phyloP scores from a whole-genome alignment of 2,888 invertebrate species.

The Ophonus ardosiacus region DNA sequence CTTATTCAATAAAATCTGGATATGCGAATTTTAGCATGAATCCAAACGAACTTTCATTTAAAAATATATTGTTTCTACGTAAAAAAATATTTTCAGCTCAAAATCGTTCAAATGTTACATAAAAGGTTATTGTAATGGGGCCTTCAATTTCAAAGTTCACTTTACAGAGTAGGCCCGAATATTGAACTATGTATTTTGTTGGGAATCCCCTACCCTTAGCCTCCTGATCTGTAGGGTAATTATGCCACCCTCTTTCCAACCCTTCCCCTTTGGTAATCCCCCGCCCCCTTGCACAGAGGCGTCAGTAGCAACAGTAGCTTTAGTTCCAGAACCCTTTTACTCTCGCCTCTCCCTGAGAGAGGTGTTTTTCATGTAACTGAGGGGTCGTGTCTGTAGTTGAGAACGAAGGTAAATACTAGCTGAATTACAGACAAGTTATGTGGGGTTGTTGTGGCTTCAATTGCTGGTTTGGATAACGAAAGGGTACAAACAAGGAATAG shows the following conservation, averaged over 20 bases:
- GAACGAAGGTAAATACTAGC: not conserved
- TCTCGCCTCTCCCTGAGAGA: not conserved
- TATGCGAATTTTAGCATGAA: no score
- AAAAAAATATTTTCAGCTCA: no score
- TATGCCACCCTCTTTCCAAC: not conserved
- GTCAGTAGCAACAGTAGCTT: not conserved
- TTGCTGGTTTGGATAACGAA: not conserved
- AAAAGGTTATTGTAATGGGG: no score
- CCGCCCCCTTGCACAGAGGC: not conserved
- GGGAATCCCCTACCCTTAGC: not conserved
- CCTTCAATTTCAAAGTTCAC: no score
- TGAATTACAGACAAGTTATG: not conserved
- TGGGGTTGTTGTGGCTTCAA: not conserved
- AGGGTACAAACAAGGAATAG: not conserved
- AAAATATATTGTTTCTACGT: no score
- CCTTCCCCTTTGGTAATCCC: not conserved
- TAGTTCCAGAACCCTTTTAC: not conserved
- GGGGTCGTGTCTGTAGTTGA: not conserved
- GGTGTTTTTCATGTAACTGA: not conserved
- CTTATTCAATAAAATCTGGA: no score
- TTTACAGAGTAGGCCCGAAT: no score
- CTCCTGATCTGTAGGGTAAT: not conserved
- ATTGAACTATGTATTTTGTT: no score
- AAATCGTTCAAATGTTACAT: no score
- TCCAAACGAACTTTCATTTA: no score